A percentile compares a stretch with the other conserved stretches of the same genome.
Conservation (phyloP, 1,140 invertebrate species). For the Hyles vespertilio region DNA sequence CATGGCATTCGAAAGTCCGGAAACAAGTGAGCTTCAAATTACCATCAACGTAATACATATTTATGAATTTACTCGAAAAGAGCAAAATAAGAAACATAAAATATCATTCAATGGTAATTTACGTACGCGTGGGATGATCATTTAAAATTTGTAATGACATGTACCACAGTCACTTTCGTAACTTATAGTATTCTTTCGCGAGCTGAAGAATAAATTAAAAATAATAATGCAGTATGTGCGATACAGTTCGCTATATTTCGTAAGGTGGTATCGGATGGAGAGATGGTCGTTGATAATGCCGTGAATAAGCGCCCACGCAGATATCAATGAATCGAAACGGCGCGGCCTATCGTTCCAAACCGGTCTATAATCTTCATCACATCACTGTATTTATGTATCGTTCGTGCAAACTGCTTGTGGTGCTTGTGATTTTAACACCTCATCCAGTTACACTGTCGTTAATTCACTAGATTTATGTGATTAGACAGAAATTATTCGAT, state of each 20-base stretch:
- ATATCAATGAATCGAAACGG: constrained; percentile 1
- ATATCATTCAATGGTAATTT: too few species aligned
- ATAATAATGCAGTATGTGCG: constrained; percentile 16
- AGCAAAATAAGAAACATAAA: too few species aligned
- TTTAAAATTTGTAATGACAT: constrained; percentile 32
- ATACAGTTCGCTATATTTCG: constrained; percentile 17
- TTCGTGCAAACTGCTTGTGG: too few species aligned
- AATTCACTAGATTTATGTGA: too few species aligned
- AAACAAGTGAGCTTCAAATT: too few species aligned
- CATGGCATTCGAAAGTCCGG: constrained; percentile 1
- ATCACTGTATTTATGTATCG: too few species aligned
- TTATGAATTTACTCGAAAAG: too few species aligned
- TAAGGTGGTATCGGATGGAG: constrained; percentile 22
- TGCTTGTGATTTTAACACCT: too few species aligned
- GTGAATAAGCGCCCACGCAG: constrained; percentile 14
- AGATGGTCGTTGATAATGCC: constrained; percentile 16
- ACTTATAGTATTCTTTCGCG: constrained; percentile 7
- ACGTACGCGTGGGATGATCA: not conserved
- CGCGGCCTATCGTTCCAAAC: constrained; percentile 5
- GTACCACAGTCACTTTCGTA: constrained; percentile 12
- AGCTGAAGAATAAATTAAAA: constrained; percentile 16
- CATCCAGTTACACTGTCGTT: too few species aligned
- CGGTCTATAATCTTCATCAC: too few species aligned
- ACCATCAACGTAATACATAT: too few species aligned
- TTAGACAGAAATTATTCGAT: too few species aligned